Percentiles rank a stretch among this genome's conserved stretches.
These are phyloP conservation scores for Astreopora myriophthalma DNA, from an alignment of 64 coral and sea anemone species.

Conservation along the genomic window DNA sequence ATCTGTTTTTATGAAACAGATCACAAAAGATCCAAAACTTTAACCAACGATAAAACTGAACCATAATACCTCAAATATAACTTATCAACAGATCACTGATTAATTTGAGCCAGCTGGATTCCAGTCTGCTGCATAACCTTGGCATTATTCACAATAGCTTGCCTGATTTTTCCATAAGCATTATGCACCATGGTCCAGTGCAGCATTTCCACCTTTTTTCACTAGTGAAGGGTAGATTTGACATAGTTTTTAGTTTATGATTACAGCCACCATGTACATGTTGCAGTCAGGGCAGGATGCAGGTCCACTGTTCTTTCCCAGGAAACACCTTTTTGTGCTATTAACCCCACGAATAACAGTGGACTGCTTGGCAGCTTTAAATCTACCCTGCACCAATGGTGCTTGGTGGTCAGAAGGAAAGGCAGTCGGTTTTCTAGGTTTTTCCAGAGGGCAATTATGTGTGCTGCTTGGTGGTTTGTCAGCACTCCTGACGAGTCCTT, in stretches of 20 bases:
- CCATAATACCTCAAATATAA: neutral
- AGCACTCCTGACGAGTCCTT: neutral
- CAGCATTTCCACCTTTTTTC: neutral
- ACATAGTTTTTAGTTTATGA: neutral
- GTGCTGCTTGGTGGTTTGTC: neutral
- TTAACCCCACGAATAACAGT: slow-evolving; percentile 17
- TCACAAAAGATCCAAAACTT: neutral
- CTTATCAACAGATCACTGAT: slow-evolving; percentile 34
- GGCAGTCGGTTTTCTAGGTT: neutral
- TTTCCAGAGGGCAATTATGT: neutral
- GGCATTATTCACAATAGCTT: neutral
- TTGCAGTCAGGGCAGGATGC: slow-evolving; percentile 60
- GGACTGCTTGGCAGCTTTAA: slow-evolving; percentile 4
- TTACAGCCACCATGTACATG: slow-evolving; percentile 54
- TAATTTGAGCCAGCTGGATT: slow-evolving; percentile 54
- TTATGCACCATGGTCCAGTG: neutral
- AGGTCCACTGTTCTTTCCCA: slow-evolving; percentile 42
- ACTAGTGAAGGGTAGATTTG: neutral
- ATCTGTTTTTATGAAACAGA: neutral
- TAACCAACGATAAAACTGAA: neutral
- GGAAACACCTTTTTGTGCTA: slow-evolving; percentile 50
- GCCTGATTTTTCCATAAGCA: slow-evolving; percentile 11
- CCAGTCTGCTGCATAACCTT: slow-evolving; percentile 24
- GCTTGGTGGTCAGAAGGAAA: neutral
- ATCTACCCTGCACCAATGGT: neutral